Conservation (phyloP, 2,113 vertebrate genomes). For the Neoarius graeffei region DNA sequence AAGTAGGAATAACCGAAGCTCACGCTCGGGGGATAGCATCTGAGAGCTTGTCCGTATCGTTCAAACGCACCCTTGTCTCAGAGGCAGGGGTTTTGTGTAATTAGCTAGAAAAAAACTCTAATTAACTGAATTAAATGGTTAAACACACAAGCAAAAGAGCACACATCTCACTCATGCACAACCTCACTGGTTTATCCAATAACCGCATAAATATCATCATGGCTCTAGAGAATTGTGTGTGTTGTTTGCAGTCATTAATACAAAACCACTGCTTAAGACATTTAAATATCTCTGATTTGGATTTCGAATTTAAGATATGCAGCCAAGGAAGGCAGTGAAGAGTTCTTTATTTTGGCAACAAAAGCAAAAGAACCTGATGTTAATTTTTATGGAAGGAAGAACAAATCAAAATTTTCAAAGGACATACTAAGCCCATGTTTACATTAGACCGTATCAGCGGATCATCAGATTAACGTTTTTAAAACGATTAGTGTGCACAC, state of each 20-base stretch:
- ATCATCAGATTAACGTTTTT: no score
- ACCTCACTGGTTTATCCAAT: constrained; percentile 20
- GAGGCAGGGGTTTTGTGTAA: constrained; percentile 41
- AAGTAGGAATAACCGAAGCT: neutral
- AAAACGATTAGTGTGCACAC: no score
- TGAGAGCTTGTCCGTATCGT: constrained; percentile 33
- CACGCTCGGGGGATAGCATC: constrained; percentile 15
- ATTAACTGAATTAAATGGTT: constrained; percentile 51
- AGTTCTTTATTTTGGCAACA: neutral
- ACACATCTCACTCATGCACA: constrained; percentile 12
- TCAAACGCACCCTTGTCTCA: constrained; percentile 37
- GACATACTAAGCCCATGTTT: no score
- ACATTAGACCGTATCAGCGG: no score
- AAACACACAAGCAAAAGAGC: constrained; percentile 40
- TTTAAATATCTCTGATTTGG: neutral
- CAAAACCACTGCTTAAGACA: neutral
- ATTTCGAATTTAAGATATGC: neutral
- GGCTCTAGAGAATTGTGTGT: neutral
- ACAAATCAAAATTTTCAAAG: neutral
- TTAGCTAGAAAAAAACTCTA: constrained; percentile 49
- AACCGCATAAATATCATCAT: neutral
- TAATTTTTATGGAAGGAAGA: neutral
- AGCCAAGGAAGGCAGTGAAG: neutral
- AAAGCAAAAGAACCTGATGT: neutral
- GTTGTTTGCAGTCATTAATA: neutral